Percentiles rank a stretch among this genome's conserved stretches.
Evolutionary conservation across 2,797 vertebrate species (phyloP).

Genomic region (Fistularia tabacaria): DNA sequence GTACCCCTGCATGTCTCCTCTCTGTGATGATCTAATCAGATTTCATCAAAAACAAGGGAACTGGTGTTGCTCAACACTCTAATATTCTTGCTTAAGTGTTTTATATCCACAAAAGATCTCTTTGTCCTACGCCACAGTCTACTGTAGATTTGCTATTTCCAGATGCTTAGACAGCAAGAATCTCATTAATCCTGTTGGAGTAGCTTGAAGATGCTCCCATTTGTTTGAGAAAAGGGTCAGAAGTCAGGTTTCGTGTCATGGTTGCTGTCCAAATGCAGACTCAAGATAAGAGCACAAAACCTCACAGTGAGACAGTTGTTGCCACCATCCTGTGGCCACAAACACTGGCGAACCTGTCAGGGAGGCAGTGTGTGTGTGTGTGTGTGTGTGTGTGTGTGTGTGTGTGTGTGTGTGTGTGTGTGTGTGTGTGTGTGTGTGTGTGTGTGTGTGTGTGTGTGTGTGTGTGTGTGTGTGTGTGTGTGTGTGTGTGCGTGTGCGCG

Average conservation of each 20-base stretch:
- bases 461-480: conserved; percentile 40
- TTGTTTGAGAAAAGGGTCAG: conserved; percentile 5
- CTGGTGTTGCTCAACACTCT: conserved; percentile 24
- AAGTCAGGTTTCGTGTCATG: conserved; percentile 26
- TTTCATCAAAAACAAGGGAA: conserved; percentile 27
- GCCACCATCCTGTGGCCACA: no score
- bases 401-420: conserved; percentile 46
- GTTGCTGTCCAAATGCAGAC: conserved; percentile 21
- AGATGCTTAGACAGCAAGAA: conserved; percentile 2
- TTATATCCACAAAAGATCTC: conserved; percentile 7
- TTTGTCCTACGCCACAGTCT: neutral
- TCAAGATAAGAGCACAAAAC: conserved; percentile 9
- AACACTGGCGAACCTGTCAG: no score
- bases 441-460: conserved; percentile 28
- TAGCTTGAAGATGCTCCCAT: neutral
- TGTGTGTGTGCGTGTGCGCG: conserved; percentile 8
- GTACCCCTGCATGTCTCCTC: conserved; percentile 9
- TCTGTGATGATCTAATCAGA: conserved; percentile 28
- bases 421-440: conserved; percentile 17
- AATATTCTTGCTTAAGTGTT: conserved; percentile 10
- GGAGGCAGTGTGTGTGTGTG: no score
- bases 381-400: conserved; percentile 5
- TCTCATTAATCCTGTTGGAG: conserved; percentile 24
- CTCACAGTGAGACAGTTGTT: no score
- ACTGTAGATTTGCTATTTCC: neutral